Percentiles rank a stretch among this genome's conserved stretches.
Evolutionary conservation across 2,113 vertebrate genomes (phyloP).

Genomic region (Sapayoa aenigma): DNA sequence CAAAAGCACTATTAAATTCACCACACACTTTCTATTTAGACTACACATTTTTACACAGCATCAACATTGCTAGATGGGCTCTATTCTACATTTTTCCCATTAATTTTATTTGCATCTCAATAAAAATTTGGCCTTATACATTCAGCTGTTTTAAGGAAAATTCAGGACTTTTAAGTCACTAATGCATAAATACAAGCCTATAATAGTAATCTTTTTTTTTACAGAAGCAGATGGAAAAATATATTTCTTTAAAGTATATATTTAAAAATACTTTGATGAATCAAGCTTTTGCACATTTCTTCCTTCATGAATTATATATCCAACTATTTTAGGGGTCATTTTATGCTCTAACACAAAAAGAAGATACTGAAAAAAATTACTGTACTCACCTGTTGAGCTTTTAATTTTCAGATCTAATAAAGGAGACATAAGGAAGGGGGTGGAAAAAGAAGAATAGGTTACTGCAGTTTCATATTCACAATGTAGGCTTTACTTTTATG

Average conservation of each 20-base stretch:
- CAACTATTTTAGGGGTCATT: neutral
- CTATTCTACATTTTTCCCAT: neutral
- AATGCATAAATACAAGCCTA: neutral
- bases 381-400: slow-evolving; percentile 22
- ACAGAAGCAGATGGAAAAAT: neutral
- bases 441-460: neutral
- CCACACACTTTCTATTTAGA: neutral
- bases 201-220: neutral
- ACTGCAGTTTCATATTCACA: neutral
- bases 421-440: neutral
- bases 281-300: neutral
- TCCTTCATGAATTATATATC: neutral
- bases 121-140: neutral
- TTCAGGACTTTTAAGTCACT: neutral
- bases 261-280: neutral
- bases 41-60: neutral
- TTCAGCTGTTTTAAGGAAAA: neutral
- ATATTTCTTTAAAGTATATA: neutral
- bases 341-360: neutral
- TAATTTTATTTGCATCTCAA: neutral
- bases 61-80: neutral
- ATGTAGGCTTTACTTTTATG: neutral
- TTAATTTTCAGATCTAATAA: slow-evolving; percentile 45
- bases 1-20: neutral
- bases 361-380: neutral